phyloP scores from a whole-genome alignment of 2,797 vertebrate genomes.

The Acestrorhynchus altus region DNA sequence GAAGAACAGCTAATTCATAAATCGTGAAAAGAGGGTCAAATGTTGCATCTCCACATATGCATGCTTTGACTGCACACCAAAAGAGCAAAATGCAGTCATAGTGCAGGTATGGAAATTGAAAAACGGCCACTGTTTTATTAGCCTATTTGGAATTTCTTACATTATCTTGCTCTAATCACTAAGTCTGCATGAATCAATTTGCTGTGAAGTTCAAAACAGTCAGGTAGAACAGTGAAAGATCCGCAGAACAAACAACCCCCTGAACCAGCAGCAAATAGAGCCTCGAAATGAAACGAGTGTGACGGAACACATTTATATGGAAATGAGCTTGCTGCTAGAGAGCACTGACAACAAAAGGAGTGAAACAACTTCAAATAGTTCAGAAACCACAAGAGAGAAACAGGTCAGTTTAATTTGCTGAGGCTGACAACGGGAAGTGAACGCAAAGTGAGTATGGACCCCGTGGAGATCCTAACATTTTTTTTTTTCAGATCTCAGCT shows the following conservation, averaged over 20 bases:
- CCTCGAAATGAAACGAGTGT: conserved; percentile 44
- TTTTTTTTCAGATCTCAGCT: conserved; percentile 19
- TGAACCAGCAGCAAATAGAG: conserved; percentile 32
- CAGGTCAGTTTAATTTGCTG: conserved; percentile 38
- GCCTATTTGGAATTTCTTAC: conserved; percentile 13
- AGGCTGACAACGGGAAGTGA: conserved; percentile 27
- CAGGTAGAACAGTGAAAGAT: conserved; percentile 41
- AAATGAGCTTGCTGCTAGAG: conserved; percentile 46
- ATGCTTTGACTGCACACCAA: background rate
- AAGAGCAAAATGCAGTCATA: background rate
- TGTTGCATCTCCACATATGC: background rate
- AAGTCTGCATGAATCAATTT: conserved; percentile 33
- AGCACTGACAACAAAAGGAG: conserved; percentile 31
- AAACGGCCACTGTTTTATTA: background rate
- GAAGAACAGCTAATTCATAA: background rate
- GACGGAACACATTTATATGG: conserved; percentile 58
- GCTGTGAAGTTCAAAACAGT: conserved; percentile 35
- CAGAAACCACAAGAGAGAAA: conserved; percentile 37
- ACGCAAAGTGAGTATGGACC: conserved; percentile 16
- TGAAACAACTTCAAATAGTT: conserved; percentile 32
- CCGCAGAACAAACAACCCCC: conserved; percentile 46
- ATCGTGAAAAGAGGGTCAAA: background rate
- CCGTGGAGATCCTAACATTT: background rate
- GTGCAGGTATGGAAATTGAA: background rate
- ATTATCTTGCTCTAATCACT: conserved; percentile 16